Base-by-base conservation (phyloP, 2,113 vertebrate genomes). In the Polyodon spathula region DNA sequence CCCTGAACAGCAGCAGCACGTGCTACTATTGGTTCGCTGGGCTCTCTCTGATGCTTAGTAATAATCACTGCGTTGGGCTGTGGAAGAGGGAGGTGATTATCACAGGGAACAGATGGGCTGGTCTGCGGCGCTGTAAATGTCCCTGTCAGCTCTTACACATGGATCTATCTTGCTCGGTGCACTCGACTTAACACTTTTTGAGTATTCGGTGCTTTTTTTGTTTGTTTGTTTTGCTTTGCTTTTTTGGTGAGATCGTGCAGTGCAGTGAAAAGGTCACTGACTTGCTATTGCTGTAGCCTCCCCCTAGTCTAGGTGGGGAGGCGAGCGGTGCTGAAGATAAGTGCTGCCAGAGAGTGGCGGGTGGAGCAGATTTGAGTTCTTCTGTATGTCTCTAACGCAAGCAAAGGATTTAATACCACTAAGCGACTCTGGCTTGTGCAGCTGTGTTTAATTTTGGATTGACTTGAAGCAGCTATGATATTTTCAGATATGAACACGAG, bases 401-500 rank as follows among this genome's bases (percentile, higher is more conserved):
- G 70, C 54, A 81, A 73, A 76, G 79, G 84, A 87, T 87, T 86
- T 85, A 63, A 75, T 14, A 11, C 43, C 73, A 76, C 78, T 81
- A 73, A 77, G 80, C 72, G 72, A 60, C 71, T 75, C 70, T 14
- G 44, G 63, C 58, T 73, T 77, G 76, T 77, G 78, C 72, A 63
- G 76, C 76, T 75, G 65, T 79, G 73, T 73, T 75, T 81, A 63
- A 76, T 80, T 86, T 76, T 88, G 91, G 91, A 90, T 89, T 88
- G 78, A 63, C 70, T 82, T 77, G 74, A 71, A 78, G 81, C 84
- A 88, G 88, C 86, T 82, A 98, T 98, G 96, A 98, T 98, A 86
- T 97, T 98, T 83, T 95, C 89, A 58, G 96, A 98, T 83, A 93
- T 95, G 93, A 97, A 81, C 71, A 81, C 91, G 80, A 93, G 92